Conservation (phyloP, 2,113 vertebrate species). For the Neodontobutis hainanensis region DNA sequence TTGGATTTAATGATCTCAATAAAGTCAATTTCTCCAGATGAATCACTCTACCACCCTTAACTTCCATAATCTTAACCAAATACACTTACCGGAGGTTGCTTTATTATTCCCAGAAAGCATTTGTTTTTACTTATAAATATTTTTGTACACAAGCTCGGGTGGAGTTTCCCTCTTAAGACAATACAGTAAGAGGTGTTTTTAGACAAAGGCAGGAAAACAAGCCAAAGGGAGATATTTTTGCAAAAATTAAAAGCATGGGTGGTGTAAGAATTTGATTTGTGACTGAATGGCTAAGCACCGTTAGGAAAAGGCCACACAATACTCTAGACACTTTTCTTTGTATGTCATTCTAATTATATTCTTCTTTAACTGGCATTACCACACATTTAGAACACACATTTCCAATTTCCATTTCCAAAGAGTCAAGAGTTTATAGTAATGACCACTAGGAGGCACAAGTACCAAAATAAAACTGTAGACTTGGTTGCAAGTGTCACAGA, state of each 20-base stretch:
- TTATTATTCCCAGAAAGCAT: constrained; percentile 7
- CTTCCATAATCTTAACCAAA: neutral
- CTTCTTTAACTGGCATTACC: constrained; percentile 1
- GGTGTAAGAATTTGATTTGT: constrained; percentile 3
- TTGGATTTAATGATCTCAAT: neutral
- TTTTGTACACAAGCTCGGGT: constrained; percentile 43
- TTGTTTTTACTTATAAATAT: constrained; percentile 28
- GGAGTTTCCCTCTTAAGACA: constrained; percentile 55
- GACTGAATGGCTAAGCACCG: neutral
- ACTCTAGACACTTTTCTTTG: neutral
- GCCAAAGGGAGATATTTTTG: constrained; percentile 32
- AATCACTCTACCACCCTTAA: neutral
- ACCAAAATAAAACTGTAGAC: constrained; percentile 14
- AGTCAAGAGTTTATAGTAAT: neutral
- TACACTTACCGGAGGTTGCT: neutral
- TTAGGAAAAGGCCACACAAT: neutral
- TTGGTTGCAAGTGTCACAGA: neutral
- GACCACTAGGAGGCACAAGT: constrained; percentile 72
- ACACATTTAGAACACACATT: no score
- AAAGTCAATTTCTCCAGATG: neutral
- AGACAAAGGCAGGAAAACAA: constrained; percentile 66
- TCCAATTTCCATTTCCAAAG: no score
- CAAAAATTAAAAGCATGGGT: constrained; percentile 2
- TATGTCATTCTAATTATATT: no score
- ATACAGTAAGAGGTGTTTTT: constrained; percentile 21